Base-by-base conservation (phyloP, 2,888 invertebrate genomes). In the Ochropleura leucogaster region DNA sequence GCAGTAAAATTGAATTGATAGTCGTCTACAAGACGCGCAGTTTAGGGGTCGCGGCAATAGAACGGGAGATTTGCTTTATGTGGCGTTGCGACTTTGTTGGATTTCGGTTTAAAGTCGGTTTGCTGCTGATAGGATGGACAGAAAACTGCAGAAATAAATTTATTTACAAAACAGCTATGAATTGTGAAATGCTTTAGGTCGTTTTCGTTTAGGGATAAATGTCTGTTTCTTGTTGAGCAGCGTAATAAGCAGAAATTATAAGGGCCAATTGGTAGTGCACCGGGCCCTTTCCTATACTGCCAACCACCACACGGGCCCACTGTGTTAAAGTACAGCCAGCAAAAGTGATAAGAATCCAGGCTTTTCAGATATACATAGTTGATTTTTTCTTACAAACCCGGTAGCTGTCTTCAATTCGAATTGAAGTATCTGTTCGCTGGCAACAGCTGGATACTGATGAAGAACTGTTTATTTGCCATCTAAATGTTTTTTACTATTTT, bases 1-100 rank as follows among this genome's bases (percentile, higher is more conserved):
- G 90, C 92, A 91, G 90, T 90, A 88, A 91, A 91, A 83, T 89
- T 86, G 86, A 88, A 89, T 87, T 87, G 87, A 85, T 88, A 72
- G 82, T 85, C 77, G 83, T 80, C 77, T 78, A 73, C 66, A 79
- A 77, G 79, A 72, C 73, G 76, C 77, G 77, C 76, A 82, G 87
- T 84, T 84, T 81, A 74, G 84, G 84, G 72, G 69, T 74, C 74
- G 85, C 72, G 79, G 74, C 81, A 79, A 79, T 76, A 74, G 75
- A 83, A 79, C 51, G 72, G 78, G 44, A 72, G 67, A 74, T 76
- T 83, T 84, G 79, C 74, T 83, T 83, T 79, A 85, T 83, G 74
- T 78, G 69, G 64, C 73, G 64, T 79, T 64, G 74, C n/a, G 64
- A 85, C 82, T 82, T 85, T 85, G 83, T 82, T 51, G 72, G 67